Base-by-base conservation (phyloP, 2,888 invertebrate genomes). In the Hofmannophila pseudospretella region DNA sequence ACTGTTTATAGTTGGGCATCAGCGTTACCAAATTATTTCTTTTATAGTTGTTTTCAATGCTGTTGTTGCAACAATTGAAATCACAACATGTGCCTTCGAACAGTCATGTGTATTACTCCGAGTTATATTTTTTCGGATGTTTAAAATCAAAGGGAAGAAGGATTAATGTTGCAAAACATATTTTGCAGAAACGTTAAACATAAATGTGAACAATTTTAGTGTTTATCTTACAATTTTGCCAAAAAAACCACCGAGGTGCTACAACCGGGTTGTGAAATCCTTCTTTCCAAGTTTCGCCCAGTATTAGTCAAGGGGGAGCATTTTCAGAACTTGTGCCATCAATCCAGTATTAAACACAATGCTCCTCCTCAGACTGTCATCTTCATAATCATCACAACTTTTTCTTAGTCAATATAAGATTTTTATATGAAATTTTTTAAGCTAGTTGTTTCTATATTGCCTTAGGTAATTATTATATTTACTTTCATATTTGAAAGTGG, bases 381-480 rank as follows among this genome's bases (percentile, higher is more conserved):
- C 68, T 71, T 79, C 76, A 72, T 67, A 59, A 73, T 73, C 82
- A 85, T 82, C 84, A 84, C 84, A 85, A 82, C 71, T 73, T 75
- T 75, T 69, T 82, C 62, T 78, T 85, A 86, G 85, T 85, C 82
- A 85, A 72, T 76, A 52, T 81, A 85, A 79, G 80, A 69, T 81
- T 82, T 81, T 82, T 80, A 75, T 78, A 76, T 80, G 67, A 75
- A 64, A 60, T 72, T 74, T 64, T 71, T 72, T 78, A 81, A 75
- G 76, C 69, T 82, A 84, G 80, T 81, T 78, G 78, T 82, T 82
- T 84, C 76, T 81, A 74, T 62, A 75, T 84, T 80, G 81, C 79
- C 79, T 77, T 82, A 85, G 81, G 69, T 84, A 73, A n/a, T 73
- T 73, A 74, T 68, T 72, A 64, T 76, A 69, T 75, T 56, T 45